These are phyloP conservation scores for Anabas testudineus DNA, from an alignment of 2,797 vertebrate genomes.

Conservation along the genomic window DNA sequence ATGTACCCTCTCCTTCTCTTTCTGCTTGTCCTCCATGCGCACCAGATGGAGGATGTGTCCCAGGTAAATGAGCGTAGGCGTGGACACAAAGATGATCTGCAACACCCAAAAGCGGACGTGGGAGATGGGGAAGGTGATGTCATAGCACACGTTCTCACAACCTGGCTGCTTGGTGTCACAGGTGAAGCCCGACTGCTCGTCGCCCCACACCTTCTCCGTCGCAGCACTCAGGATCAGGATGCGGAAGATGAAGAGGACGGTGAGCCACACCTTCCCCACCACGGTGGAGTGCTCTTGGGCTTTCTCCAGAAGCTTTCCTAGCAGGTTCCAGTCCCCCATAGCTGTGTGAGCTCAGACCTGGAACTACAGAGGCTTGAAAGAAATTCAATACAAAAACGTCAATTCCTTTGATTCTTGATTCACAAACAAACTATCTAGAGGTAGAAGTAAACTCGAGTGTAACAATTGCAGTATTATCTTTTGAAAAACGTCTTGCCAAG, in stretches of 20 bases:
- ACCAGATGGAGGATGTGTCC: constrained; percentile 91
- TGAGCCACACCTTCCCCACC: constrained; percentile 92
- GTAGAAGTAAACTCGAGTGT: not conserved
- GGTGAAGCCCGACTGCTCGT: constrained; percentile 89
- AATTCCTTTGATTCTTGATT: constrained; percentile 8
- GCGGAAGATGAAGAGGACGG: constrained; percentile 90
- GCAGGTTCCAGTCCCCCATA: constrained; percentile 93
- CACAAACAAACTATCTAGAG: not conserved
- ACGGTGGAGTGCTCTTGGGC: constrained; percentile 92
- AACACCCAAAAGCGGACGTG: constrained; percentile 93
- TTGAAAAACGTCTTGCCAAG: constrained; percentile 39
- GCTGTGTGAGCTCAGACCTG: constrained; percentile 64
- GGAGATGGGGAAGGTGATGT: constrained; percentile 91
- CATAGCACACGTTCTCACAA: constrained; percentile 92
- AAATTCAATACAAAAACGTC: not conserved
- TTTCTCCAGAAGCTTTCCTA: constrained; percentile 90
- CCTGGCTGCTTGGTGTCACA: constrained; percentile 92
- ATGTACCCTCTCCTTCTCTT: constrained; percentile 60
- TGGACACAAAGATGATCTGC: constrained; percentile 94
- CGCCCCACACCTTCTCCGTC: constrained; percentile 91
- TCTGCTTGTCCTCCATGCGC: constrained; percentile 87
- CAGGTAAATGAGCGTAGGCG: constrained; percentile 90
- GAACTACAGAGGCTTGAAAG: constrained; percentile 12
- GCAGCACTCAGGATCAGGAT: constrained; percentile 89
- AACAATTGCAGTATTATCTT: not conserved